Evolutionary conservation across 2,888 invertebrate species (phyloP), one percentile per base, ranked within the genome.

Genomic region (Ectemnius cavifrons): DNA sequence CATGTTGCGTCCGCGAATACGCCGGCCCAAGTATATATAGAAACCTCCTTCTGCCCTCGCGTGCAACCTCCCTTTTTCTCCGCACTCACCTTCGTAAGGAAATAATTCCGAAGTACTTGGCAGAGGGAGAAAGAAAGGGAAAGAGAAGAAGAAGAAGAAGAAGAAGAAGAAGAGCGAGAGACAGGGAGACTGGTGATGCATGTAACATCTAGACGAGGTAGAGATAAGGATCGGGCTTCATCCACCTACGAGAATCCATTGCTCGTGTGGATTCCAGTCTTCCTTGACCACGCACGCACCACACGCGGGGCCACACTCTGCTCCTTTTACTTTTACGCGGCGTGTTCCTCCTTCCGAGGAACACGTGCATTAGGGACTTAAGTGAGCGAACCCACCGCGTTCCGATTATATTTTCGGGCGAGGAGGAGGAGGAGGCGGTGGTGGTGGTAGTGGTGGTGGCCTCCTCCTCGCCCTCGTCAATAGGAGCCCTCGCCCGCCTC

Each of bases 1-100:
- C 75, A 70, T 79, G 78, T 74, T 64, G 74, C 71, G 73, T 47
- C 52, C 74, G 68, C 73, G 73, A 57, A 71, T 77, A 64, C 46
- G 63, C 59, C 47, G 63, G 27, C 18, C 20, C 14, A 62, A 16
- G 46, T 18, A 46, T 45, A 20, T 18, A 62, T 46, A 18, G 65
- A 23, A 28, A 59, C 58, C 45, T 56, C 49, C 62, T 23, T 18
- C 20, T 47, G 4, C 61, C 61, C 37, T 28, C 63, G 16, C 18
- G 27, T 47, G 28, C 45, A 28, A 20, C 46, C 13, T 57, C 4
- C 46, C 57, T 74, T 69, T 70, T 67, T 61, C 18, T 28, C 46
- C 58, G 37, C 74, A 58, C 67, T 71, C 67, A 71, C 46, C 67
- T 47, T 6, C 27, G 45, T 16, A 67, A 67, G 71, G 71, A 63